These are phyloP conservation scores for Hozukius guyotensis DNA, from an alignment of 2,797 vertebrate genomes.

Conservation along the genomic window DNA sequence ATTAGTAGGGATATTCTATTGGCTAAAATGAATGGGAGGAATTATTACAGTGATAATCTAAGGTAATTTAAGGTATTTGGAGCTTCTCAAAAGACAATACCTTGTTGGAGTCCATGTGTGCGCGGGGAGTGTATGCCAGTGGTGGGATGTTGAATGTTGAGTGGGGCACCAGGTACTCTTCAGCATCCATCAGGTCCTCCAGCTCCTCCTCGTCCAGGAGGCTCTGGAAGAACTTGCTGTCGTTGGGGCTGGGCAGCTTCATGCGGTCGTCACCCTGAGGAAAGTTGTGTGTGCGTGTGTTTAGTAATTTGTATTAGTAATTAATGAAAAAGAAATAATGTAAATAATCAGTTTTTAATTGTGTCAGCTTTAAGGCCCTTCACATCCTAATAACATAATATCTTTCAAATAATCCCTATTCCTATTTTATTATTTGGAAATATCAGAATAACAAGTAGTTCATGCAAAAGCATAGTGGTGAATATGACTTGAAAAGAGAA, in stretches of 20 bases:
- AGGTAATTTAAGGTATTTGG: not conserved
- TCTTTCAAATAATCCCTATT: not conserved
- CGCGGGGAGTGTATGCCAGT: conserved; percentile 91
- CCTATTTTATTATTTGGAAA: not conserved
- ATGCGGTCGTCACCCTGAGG: conserved; percentile 95
- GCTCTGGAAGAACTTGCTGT: conserved; percentile 99
- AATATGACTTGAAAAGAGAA: not conserved
- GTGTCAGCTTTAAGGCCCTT: not conserved
- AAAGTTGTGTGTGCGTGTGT: not conserved
- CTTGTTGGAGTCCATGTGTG: conserved; percentile 93
- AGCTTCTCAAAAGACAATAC: conserved; percentile 70
- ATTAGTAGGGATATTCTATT: not conserved
- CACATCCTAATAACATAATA: not conserved
- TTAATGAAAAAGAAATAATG: not conserved
- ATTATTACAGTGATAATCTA: not conserved
- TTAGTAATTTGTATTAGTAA: not conserved
- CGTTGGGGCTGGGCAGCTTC: conserved; percentile 96
- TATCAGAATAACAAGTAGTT: not conserved
- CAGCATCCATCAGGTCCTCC: conserved; percentile 98
- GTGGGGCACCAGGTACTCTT: conserved; percentile 97
- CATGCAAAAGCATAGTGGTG: not conserved
- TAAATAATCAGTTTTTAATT: not conserved
- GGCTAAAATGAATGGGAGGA: not conserved
- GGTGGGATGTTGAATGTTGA: conserved; percentile 90
- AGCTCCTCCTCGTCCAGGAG: conserved; percentile 95